Evolutionary conservation across 2,113 vertebrate genomes (phyloP), one percentile per base, ranked within the genome.

Genomic region (Paratilapia polleni): DNA sequence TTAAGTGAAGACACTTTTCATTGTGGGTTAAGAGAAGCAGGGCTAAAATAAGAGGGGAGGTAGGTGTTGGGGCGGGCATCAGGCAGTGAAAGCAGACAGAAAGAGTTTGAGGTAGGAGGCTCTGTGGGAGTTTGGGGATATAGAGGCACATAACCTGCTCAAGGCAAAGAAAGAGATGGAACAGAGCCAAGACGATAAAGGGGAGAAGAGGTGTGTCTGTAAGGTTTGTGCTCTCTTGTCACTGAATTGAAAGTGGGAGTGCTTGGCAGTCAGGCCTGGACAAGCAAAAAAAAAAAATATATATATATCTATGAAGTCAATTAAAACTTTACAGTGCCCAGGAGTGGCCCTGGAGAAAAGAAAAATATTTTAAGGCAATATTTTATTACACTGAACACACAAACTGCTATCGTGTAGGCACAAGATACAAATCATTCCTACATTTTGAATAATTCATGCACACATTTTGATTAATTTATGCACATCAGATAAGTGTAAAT

Each of bases 211-310:
- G 79, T 68, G 83, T 77, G 85, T 92, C 83, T 90, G 60, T 19
- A 52, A 81, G 87, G 80, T 62, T 90, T 92, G 78, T 92, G 86
- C 90, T 89, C 90, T 89, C 81, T 52, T 77, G 88, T 87, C 88
- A 85, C 85, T 78, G 88, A 89, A 93, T 88, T 87, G 74, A 85
- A 88, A 87, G 80, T 56, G 26, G 75, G 76, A 89, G 68, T 28
- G 57, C 76, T 92, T 57, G 83, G 81, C 74, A 81, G 57, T n/a
- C 38, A 80, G 49, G 79, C 34, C 6, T 13, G 63, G 60, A 11
- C 60, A 54, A 77, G 68, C 20, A 43, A 78, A 64, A 80, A 77
- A 73, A 75, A 77, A n/a, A n/a, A n/a, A n/a, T n/a, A n/a, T n/a
- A n/a, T n/a, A n/a, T n/a, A n/a, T n/a, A 78, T 64, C 78, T 66